Base-by-base conservation (phyloP, 2,888 invertebrate genomes). In the Syrista parreyssii region DNA sequence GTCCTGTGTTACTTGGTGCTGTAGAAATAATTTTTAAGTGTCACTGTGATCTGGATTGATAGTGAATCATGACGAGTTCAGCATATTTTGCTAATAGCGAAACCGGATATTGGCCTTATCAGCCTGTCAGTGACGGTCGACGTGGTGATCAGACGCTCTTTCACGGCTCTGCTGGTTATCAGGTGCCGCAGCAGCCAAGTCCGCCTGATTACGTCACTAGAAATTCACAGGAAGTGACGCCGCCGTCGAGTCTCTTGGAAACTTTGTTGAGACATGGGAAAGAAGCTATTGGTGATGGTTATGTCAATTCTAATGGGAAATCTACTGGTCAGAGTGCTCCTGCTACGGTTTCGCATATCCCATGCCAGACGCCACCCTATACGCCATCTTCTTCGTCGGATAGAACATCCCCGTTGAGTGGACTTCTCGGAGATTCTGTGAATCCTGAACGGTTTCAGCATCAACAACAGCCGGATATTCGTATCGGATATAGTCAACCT, bases 231-330 rank as follows among this genome's bases (percentile, higher is more conserved):
- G 77, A 77, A 12, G 11, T 31, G 1, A 72, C 78, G 30, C 73
- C 83, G 31, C 76, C 84, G 4, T 76, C 84, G 2, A 88, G 87
- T 73, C 81, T 90, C 6, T 78, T 90, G 11, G 88, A 89, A 80
- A 83, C 85, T 0, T 79, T 87, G 0, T 75, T 90, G 23, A 83
- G 87, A 0, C 88, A 88, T 12, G 90, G 89, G 0, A 90, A 85
- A 35, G 83, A 88, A 1, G 86, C 86, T 3, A 69, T 85, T 1
- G 68, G 75, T 15, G 85, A 88, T 11, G 77, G 76, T 40, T 88
- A 87, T 76, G 75, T 79, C 12, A 55, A 55, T 55, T 55, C 55
- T 2, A 55, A 9, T 55, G 55, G 23, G 9, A 55, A 55, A 9
- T 23, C 55, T 23, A 55, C 23, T 23, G 55, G 55, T 55, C 55